Conservation (phyloP, 2,888 invertebrate species). For the Psylliodes chrysocephalus region DNA sequence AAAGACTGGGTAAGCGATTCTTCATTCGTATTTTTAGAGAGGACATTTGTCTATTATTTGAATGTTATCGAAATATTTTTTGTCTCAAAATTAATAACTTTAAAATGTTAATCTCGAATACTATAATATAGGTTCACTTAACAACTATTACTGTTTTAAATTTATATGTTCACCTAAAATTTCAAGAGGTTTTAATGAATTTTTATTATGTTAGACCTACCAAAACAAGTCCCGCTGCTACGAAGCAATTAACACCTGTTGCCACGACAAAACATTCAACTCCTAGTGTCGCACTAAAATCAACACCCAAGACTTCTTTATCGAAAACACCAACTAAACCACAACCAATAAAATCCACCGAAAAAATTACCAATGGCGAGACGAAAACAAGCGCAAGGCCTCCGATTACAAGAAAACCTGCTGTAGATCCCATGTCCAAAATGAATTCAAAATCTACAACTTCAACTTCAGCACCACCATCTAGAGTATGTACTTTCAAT, state of each 20-base stretch:
- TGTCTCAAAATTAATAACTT: no score
- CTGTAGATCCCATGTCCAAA: slow-evolving; percentile 28
- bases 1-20: slow-evolving; percentile 21
- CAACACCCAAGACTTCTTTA: slow-evolving; percentile 30
- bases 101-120: no score
- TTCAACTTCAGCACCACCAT: neutral
- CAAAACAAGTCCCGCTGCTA: slow-evolving; percentile 36
- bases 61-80: no score
- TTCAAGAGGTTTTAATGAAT: no score
- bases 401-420: slow-evolving; percentile 35
- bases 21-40: no score
- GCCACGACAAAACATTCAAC: slow-evolving; percentile 39
- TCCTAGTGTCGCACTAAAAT: slow-evolving; percentile 32
- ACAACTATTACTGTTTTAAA: no score
- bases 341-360: slow-evolving; percentile 51
- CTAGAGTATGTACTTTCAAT: slow-evolving; percentile 26
- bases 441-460: slow-evolving; percentile 29
- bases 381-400: slow-evolving; percentile 59
- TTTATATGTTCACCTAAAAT: no score
- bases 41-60: no score
- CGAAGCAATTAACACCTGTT: slow-evolving; percentile 53
- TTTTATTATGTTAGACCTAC: neutral
- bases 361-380: slow-evolving; percentile 70
- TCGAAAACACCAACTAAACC: slow-evolving; percentile 40
- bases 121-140: no score